Evolutionary conservation across 1,140 invertebrate genomes (phyloP), one percentile per base, ranked within the genome.

Genomic region (Papilio xuthus): DNA sequence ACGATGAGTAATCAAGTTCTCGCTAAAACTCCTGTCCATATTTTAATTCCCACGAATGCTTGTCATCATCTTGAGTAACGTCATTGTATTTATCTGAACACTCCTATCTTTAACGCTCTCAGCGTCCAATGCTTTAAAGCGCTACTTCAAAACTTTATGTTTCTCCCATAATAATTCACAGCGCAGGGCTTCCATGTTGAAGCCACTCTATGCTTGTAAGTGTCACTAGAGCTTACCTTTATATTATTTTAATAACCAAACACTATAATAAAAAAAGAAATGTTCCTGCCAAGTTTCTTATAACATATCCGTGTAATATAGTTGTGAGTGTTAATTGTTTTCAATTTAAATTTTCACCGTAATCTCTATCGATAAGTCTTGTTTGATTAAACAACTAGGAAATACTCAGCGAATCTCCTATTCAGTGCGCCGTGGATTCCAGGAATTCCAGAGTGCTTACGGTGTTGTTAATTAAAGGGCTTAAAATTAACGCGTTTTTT

Each of bases 121-220:
- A 75, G n/a, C 37, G 71, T 23, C 37, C 28, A 41, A 15, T 7
- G 74, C 53, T 60, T 76, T 85, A 84, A 89, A 91, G 88, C 86
- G 89, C 80, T 84, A 86, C 87, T 91, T 89, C 82, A 89, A 86
- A 86, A 86, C 86, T 88, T 88, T 80, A 73, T 82, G 76, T 72
- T 80, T 81, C 85, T 83, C 85, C 84, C 82, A 85, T 86, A 85
- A 89, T 89, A 88, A 89, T 89, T 89, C 88, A 89, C 86, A 85
- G 84, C 78, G 72, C 78, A 80, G 84, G 80, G 84, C 79, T 79
- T 83, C 82, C 82, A 82, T 81, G 77, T 86, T 80, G 83, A 83
- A 86, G 87, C 82, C 87, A 91, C 91, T 92, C 87, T 85, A 89
- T 79, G 85, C 82, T 87, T 87, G 85, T 82, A 87, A 90, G 88